A percentile compares a stretch with the other conserved stretches of the same genome.
Conservation (phyloP, 2,888 invertebrate genomes). For the Onthophagus sagittarius region DNA sequence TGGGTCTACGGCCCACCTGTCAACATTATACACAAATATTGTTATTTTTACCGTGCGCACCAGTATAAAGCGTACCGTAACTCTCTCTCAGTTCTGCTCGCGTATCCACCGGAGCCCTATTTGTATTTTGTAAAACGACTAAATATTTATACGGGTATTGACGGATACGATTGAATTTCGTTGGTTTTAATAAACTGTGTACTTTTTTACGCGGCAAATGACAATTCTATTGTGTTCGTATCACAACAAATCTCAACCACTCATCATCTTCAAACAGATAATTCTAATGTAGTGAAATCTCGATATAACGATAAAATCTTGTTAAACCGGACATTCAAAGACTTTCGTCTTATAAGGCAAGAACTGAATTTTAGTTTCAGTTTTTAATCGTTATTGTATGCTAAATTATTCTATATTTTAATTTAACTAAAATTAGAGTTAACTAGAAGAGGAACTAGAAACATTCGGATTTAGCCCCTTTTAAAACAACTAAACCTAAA, state of each 20-base stretch:
- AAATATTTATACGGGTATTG: conserved; percentile 22
- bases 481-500: too few species aligned
- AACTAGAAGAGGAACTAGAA: too few species aligned
- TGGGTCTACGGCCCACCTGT: conserved; percentile 48
- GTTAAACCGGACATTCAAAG: too few species aligned
- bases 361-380: too few species aligned
- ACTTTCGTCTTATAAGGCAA: too few species aligned
- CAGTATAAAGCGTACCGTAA: not conserved
- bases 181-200: not conserved
- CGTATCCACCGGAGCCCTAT: conserved; percentile 10
- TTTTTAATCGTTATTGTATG: too few species aligned
- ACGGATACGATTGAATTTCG: conserved; percentile 4
- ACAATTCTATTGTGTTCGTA: not conserved
- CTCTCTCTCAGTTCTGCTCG: not conserved
- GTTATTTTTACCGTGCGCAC: conserved; percentile 40
- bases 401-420: too few species aligned
- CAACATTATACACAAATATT: conserved; percentile 48
- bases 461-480: too few species aligned
- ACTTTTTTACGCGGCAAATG: not conserved
- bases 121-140: conserved; percentile 20
- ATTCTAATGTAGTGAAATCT: too few species aligned
- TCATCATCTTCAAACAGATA: too few species aligned
- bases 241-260: not conserved
- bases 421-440: too few species aligned
- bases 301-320: too few species aligned